Base-by-base conservation (phyloP, 1,140 invertebrate genomes). In the Dysdera silvatica region DNA sequence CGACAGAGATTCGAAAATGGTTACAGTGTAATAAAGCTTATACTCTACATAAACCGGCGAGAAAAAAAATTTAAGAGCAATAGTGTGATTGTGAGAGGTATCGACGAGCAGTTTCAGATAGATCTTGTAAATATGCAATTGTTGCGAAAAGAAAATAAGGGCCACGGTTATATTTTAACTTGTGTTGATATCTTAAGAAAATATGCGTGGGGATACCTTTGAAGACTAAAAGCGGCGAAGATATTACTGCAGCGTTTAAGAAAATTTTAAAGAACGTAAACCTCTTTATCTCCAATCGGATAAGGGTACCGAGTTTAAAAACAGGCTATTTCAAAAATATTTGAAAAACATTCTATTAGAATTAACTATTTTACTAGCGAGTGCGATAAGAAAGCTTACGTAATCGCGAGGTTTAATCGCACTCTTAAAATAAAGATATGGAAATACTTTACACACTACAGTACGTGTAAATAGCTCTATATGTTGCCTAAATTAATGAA, bases 341-440 rank as follows among this genome's bases (percentile, higher is more conserved):
- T 65, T 77, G 68, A 61, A 66, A 56, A 23, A 57, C 73, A 28
- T 70, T 71, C 61, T 69, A 18, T 75, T 80, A 41, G 73, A 78
- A 63, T 69, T 77, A n/a, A n/a, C n/a, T n/a, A n/a, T 65, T 80
- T 77, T 66, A 75, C 68, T 3, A 77, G 75, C 23, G 76, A 71
- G 70, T 73, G 68, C 53, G 67, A 67, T 33, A 72, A 73, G 43
- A 82, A 81, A 72, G 76, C 76, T 18, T 71, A 73, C 18, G 72
- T 78, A 43, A 72, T 74, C 33, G 78, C 80, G 71, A 45, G 78
- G 59, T 76, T 78, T 52, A 78, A 77, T 69, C 65, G 75, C 62
- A 80, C 76, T 28, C 60, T 80, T 45, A 80, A 79, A 73, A 66
- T 54, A 20, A 74, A 72, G 67, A 72, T 80, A 64, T 80, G 69